Conservation (phyloP, 2,113 vertebrate species). For the Heterotis niloticus region DNA sequence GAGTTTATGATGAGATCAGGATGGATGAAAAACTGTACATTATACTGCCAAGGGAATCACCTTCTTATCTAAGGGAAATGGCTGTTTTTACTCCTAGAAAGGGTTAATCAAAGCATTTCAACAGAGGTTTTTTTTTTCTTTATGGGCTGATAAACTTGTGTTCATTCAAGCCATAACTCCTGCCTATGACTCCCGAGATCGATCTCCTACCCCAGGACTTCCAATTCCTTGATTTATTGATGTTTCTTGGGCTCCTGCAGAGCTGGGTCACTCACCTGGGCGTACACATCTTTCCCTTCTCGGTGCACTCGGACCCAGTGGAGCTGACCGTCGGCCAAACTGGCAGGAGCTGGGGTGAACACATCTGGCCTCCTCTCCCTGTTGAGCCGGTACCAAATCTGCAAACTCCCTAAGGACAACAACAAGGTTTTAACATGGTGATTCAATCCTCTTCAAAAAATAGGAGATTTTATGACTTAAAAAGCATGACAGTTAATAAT, state of each 20-base stretch:
- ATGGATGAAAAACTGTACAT: too few species aligned
- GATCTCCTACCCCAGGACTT: too few species aligned
- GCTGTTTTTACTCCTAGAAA: too few species aligned
- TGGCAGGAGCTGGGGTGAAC: slow-evolving; percentile 65
- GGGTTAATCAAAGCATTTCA: too few species aligned
- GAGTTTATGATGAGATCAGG: too few species aligned
- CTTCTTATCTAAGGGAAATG: too few species aligned
- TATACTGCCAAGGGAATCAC: too few species aligned
- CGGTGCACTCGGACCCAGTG: slow-evolving; percentile 72
- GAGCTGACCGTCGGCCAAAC: slow-evolving; percentile 70
- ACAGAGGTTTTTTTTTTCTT: too few species aligned
- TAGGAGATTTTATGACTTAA: not conserved
- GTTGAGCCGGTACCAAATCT: slow-evolving; percentile 72
- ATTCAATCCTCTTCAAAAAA: not conserved
- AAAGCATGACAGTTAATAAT: not conserved
- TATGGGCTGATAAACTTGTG: not conserved
- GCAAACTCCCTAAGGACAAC: slow-evolving; percentile 73
- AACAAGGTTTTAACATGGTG: slow-evolving; percentile 12
- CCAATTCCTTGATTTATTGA: too few species aligned
- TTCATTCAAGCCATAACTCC: too few species aligned
- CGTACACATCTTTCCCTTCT: slow-evolving; percentile 66
- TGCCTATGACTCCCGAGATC: too few species aligned
- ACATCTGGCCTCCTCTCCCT: slow-evolving; percentile 62
- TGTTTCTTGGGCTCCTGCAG: not conserved
- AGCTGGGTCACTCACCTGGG: slow-evolving; percentile 63